Evolutionary conservation across 2,113 vertebrate species (phyloP).

Genomic region (Oostethus manadensis): DNA sequence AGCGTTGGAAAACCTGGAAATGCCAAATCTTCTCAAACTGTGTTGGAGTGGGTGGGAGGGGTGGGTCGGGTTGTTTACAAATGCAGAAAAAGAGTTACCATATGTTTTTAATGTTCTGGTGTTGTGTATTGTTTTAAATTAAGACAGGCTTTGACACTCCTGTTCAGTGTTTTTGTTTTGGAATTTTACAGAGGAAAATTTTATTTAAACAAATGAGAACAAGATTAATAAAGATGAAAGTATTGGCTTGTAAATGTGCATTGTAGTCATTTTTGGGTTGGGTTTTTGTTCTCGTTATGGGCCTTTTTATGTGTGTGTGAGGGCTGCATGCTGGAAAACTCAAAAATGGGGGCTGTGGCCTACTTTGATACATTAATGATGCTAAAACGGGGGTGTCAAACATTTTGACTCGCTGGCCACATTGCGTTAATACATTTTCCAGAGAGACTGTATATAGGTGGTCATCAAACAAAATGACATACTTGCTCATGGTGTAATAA

Average conservation of each 20-base stretch:
- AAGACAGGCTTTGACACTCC: constrained; percentile 80
- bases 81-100: constrained; percentile 69
- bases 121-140: constrained; percentile 76
- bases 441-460: too few relatives aligned
- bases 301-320: not conserved
- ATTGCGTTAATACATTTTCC: too few relatives aligned
- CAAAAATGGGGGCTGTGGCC: too few relatives aligned
- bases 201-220: constrained; percentile 78
- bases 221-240: constrained; percentile 77
- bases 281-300: too few relatives aligned
- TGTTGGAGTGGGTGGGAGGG: constrained; percentile 59
- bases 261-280: constrained; percentile 16
- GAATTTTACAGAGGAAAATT: constrained; percentile 76
- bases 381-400: too few relatives aligned
- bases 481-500: too few relatives aligned
- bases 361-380: too few relatives aligned
- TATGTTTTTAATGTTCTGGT: constrained; percentile 73
- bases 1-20: constrained; percentile 64
- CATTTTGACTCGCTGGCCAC: too few relatives aligned
- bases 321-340: not conserved
- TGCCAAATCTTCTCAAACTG: constrained; percentile 77
- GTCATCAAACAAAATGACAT: too few relatives aligned
- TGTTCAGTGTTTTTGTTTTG: constrained; percentile 76
- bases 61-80: constrained; percentile 72
- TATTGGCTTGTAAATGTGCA: constrained; percentile 65